A percentile compares a stretch with the other conserved stretches of the same genome.
Evolutionary conservation across 2,797 vertebrate genomes (phyloP).

Genomic region (Craterocephalus amniculus): DNA sequence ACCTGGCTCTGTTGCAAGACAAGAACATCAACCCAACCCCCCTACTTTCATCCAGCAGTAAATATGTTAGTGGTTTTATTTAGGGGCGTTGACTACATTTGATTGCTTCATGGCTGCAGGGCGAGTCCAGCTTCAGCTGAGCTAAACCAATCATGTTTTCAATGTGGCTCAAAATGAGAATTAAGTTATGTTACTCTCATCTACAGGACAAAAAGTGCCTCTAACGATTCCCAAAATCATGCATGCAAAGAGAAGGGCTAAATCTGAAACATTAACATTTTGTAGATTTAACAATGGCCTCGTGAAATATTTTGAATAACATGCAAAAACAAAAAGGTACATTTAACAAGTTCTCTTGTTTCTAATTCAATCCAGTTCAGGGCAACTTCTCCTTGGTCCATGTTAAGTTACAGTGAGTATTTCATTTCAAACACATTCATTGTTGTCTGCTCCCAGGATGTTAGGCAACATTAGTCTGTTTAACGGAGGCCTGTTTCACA

Average conservation of each 20-base stretch:
- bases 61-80: neutral
- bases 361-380: accelerated
- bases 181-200: too few relatives aligned
- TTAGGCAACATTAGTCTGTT: too few relatives aligned
- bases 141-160: neutral
- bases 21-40: too few relatives aligned
- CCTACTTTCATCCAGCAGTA: neutral
- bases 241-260: constrained; percentile 7
- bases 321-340: neutral
- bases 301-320: neutral
- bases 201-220: neutral
- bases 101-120: neutral
- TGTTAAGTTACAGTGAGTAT: neutral
- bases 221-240: neutral
- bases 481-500: neutral
- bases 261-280: neutral
- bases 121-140: neutral
- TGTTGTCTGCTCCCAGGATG: neutral
- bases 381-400: neutral
- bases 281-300: neutral
- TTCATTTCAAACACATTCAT: neutral
- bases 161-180: neutral
- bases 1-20: neutral
- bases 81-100: neutral
- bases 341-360: neutral